Conservation (phyloP, 2,888 invertebrate species). For the Autographa pulchrina region DNA sequence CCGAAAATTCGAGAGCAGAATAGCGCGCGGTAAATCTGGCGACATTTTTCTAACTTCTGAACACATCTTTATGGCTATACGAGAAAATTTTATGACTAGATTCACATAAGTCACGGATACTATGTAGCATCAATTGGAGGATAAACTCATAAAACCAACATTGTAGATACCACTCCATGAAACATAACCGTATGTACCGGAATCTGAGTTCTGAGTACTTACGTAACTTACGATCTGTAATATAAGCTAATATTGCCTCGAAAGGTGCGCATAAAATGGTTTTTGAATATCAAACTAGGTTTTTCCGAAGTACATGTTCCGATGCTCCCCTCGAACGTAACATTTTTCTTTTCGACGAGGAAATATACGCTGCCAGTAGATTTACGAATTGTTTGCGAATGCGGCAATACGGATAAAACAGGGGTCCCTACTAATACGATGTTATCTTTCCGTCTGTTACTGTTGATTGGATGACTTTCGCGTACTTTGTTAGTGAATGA, state of each 20-base stretch:
- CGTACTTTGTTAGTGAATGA: slow-evolving; percentile 29
- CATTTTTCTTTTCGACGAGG: slow-evolving; percentile 68
- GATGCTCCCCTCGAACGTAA: slow-evolving; percentile 64
- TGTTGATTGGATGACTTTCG: slow-evolving; percentile 52
- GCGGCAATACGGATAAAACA: slow-evolving; percentile 51
- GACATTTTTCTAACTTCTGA: slow-evolving; percentile 15
- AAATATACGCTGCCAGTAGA: slow-evolving; percentile 57
- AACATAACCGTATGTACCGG: slow-evolving; percentile 25
- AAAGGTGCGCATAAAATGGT: slow-evolving; percentile 62
- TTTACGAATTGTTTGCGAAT: slow-evolving; percentile 61
- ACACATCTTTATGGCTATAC: slow-evolving; percentile 24
- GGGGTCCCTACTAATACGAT: slow-evolving; percentile 31
- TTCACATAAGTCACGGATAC: slow-evolving; percentile 38
- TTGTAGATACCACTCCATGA: slow-evolving; percentile 42
- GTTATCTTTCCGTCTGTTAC: slow-evolving; percentile 39
- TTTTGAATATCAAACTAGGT: slow-evolving; percentile 67
- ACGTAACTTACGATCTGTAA: slow-evolving; percentile 57
- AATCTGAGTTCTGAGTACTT: slow-evolving; percentile 39
- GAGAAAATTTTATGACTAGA: slow-evolving; percentile 22
- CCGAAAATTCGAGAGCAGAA: slow-evolving; percentile 45
- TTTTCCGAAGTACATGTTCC: slow-evolving; percentile 59
- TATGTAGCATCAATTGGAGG: slow-evolving; percentile 24
- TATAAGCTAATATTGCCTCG: slow-evolving; percentile 63
- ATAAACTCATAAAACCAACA: slow-evolving; percentile 43
- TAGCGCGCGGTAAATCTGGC: slow-evolving; percentile 22